These are phyloP conservation scores for Limonius californicus DNA, from an alignment of 1,140 invertebrate genomes.

Conservation along the genomic window DNA sequence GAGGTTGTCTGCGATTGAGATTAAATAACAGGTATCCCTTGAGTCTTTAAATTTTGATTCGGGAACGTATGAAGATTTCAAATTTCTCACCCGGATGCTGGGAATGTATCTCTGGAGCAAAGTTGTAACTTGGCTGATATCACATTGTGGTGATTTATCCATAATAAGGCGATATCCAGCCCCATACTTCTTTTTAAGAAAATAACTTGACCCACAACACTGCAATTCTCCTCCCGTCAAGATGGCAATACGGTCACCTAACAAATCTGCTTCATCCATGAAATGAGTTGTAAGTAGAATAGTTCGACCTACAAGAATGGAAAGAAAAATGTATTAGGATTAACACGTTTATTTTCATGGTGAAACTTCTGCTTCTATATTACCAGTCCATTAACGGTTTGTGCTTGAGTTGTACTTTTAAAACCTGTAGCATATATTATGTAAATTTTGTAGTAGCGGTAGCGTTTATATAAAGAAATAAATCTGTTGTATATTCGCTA, in stretches of 20 bases:
- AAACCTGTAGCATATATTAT: not conserved
- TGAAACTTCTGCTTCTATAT: no score
- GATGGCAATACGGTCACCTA: slow-evolving; percentile 89
- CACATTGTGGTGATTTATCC: slow-evolving; percentile 50
- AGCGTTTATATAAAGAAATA: no score
- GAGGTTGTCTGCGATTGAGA: no score
- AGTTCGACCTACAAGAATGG: slow-evolving; percentile 52
- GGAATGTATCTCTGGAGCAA: slow-evolving; percentile 57
- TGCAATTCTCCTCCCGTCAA: slow-evolving; percentile 74
- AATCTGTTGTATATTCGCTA: no score
- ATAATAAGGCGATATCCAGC: slow-evolving; percentile 57
- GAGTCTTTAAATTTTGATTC: no score
- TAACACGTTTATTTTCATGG: no score
- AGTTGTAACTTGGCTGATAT: slow-evolving; percentile 51
- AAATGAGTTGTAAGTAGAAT: slow-evolving; percentile 91
- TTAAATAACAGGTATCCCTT: no score
- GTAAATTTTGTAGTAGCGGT: no score
- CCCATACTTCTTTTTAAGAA: slow-evolving; percentile 82
- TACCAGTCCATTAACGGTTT: not conserved
- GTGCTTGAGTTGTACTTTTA: not conserved
- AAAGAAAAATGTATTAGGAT: no score
- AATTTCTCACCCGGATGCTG: slow-evolving; percentile 45
- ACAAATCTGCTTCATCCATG: slow-evolving; percentile 94
- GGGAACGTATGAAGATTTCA: no score
- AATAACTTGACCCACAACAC: slow-evolving; percentile 79